These are phyloP conservation scores for Megalops cyprinoides DNA, from an alignment of 2,797 vertebrate genomes.

Conservation along the genomic window DNA sequence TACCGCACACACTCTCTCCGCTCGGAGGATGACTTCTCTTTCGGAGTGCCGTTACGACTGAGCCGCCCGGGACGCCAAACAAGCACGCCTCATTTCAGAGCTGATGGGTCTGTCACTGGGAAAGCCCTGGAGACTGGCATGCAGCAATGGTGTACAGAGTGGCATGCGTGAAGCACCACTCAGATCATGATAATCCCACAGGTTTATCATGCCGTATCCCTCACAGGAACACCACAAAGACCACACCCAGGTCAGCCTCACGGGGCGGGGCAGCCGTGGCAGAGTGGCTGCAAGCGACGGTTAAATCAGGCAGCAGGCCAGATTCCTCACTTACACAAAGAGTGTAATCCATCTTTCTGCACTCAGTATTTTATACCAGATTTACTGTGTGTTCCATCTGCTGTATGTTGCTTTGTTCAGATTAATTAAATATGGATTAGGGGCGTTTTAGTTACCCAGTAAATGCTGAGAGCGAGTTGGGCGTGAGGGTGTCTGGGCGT, in stretches of 20 bases:
- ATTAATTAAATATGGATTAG: background rate
- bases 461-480: too few relatives aligned
- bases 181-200: background rate
- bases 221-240: too few relatives aligned
- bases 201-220: background rate
- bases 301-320: too few relatives aligned
- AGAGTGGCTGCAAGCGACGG: background rate
- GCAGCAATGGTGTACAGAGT: background rate
- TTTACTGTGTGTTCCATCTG: background rate
- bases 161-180: background rate
- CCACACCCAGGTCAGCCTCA: too few relatives aligned
- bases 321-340: background rate
- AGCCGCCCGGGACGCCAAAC: background rate
- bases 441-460: background rate
- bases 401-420: background rate
- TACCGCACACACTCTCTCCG: background rate
- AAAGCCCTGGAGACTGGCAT: background rate
- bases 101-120: too few relatives aligned
- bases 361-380: background rate
- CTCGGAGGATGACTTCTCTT: background rate
- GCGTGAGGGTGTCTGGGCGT: background rate
- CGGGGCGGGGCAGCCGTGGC: background rate
- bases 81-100: background rate
- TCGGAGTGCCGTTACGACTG: background rate
- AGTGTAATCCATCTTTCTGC: background rate